phyloP scores from a whole-genome alignment of 2,888 invertebrate genomes.

The Idaea biselata region DNA sequence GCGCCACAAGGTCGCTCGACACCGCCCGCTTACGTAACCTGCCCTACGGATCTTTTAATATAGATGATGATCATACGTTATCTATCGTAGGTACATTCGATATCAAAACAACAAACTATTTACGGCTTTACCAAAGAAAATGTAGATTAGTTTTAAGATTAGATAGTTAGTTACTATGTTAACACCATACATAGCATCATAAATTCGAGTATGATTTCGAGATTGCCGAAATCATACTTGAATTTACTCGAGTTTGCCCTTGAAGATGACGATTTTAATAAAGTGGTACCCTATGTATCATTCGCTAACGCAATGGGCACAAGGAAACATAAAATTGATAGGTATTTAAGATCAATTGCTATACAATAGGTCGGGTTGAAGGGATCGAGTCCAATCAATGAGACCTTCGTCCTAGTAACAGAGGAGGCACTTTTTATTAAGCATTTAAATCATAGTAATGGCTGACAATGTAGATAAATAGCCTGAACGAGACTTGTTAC shows the following conservation, averaged over 20 bases:
- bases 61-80: slow-evolving; percentile 28
- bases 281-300: not conserved
- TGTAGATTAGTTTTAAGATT: not conserved
- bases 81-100: not conserved
- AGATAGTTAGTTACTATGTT: not conserved
- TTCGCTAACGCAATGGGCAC: slow-evolving; percentile 15
- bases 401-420: slow-evolving; percentile 13
- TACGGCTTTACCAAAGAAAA: not conserved
- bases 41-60: slow-evolving; percentile 47
- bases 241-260: too few species aligned
- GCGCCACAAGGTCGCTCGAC: slow-evolving; percentile 43
- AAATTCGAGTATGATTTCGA: not conserved
- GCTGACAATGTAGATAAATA: not conserved
- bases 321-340: slow-evolving; percentile 30
- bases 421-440: not conserved
- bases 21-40: slow-evolving; percentile 62
- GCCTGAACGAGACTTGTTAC: not conserved
- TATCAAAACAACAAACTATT: not conserved
- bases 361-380: slow-evolving; percentile 28
- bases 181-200: not conserved
- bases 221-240: not conserved
- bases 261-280: not conserved
- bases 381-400: slow-evolving; percentile 26
- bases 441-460: not conserved
- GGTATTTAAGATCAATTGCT: slow-evolving; percentile 30